A percentile compares a stretch with the other conserved stretches of the same genome.
Conservation (phyloP, 2,888 invertebrate species). For the Macaria liturata region DNA sequence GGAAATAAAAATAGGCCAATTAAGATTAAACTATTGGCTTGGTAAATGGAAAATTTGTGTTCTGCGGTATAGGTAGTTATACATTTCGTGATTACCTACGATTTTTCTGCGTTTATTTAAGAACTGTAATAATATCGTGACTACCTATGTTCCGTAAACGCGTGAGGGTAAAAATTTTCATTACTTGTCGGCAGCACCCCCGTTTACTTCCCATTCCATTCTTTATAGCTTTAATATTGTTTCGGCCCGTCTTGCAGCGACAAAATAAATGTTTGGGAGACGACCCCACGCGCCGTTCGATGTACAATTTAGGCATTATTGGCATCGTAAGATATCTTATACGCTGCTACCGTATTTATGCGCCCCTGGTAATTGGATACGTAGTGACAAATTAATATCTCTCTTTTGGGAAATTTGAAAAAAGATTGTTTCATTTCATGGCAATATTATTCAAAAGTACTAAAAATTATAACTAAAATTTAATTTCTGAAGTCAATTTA, state of each 20-base stretch:
- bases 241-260: conserved; percentile 56
- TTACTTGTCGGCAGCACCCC: conserved; percentile 55
- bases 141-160: conserved; percentile 5
- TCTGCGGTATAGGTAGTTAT: too few relatives aligned
- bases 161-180: conserved; percentile 60
- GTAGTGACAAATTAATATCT: conserved; percentile 9
- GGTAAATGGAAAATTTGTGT: too few relatives aligned
- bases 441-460: too few relatives aligned
- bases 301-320: conserved; percentile 62
- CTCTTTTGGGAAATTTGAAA: background rate
- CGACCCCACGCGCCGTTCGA: conserved; percentile 42
- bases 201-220: conserved; percentile 51
- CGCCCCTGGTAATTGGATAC: conserved; percentile 49
- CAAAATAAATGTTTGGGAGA: conserved; percentile 67
- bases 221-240: conserved; percentile 71
- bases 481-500: too few relatives aligned
- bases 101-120: too few relatives aligned
- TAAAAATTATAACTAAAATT: too few relatives aligned
- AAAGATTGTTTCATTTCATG: too few relatives aligned
- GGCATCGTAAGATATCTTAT: conserved; percentile 60
- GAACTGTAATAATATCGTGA: too few relatives aligned
- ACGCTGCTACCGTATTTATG: conserved; percentile 48
- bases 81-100: too few relatives aligned
- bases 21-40: too few relatives aligned
- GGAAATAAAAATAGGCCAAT: too few relatives aligned